A percentile compares a stretch with the other conserved stretches of the same genome.
phyloP scores from a whole-genome alignment of 2,888 invertebrate species.

The Oegoconia quadripuncta region DNA sequence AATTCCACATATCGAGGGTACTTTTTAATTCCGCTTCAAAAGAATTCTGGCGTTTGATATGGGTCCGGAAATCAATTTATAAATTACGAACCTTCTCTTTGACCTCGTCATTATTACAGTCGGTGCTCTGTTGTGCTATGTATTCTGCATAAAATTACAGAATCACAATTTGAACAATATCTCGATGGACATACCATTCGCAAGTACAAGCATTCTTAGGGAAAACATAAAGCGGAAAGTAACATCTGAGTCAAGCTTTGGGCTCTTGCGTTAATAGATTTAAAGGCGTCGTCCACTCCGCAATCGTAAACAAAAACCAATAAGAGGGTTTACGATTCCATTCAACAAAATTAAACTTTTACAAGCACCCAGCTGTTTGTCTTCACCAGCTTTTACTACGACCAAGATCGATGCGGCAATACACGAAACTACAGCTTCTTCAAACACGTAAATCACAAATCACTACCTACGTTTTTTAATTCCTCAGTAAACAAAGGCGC shows the following conservation, averaged over 20 bases:
- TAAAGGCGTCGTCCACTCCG: constrained; percentile 47
- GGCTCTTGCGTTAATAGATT: constrained; percentile 35
- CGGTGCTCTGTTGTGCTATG: constrained; percentile 4
- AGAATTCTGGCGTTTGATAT: constrained; percentile 23
- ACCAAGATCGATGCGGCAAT: constrained; percentile 25
- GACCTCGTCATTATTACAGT: constrained; percentile 19
- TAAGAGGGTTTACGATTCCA: constrained; percentile 67
- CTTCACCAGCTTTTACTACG: constrained; percentile 45
- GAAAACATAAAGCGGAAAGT: background rate
- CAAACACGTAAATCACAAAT: background rate
- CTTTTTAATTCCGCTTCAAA: constrained; percentile 27
- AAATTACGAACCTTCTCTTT: constrained; percentile 27
- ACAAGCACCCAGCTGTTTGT: constrained; percentile 59
- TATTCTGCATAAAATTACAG: too few relatives aligned
- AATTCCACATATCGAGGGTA: constrained; percentile 11
- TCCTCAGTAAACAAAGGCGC: constrained; percentile 6
- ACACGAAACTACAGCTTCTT: constrained; percentile 2
- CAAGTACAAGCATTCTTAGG: too few relatives aligned
- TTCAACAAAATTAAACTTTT: constrained; percentile 73
- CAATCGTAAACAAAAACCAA: constrained; percentile 70
- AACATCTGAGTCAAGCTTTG: background rate
- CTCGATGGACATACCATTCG: too few relatives aligned
- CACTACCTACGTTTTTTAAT: constrained; percentile 6
- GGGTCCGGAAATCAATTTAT: constrained; percentile 29
- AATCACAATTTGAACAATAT: too few relatives aligned